A percentile compares a stretch with the other conserved stretches of the same genome.
phyloP scores from a whole-genome alignment of 2,888 invertebrate genomes.

The Cephus nigrinus region DNA sequence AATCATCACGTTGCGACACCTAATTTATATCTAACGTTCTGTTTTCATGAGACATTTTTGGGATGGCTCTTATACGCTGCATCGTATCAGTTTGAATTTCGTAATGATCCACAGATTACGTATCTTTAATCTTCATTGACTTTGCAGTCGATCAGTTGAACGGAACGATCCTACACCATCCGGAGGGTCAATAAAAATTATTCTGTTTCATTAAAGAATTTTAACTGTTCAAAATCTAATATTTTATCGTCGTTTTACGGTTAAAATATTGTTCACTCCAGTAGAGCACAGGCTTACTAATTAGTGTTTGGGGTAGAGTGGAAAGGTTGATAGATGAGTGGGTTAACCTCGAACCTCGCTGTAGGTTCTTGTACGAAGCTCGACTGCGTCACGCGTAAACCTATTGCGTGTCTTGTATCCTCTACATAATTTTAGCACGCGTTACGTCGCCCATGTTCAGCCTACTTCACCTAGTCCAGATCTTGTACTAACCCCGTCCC shows the following conservation, averaged over 20 bases:
- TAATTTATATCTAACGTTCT: too few relatives aligned
- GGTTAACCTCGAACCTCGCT: slow-evolving; percentile 1
- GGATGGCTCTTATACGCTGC: too few relatives aligned
- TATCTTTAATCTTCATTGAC: not conserved
- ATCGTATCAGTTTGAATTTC: too few relatives aligned
- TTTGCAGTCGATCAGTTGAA: not conserved
- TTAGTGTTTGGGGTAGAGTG: not conserved
- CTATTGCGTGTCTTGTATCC: not conserved
- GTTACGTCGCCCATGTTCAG: not conserved
- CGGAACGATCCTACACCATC: not conserved
- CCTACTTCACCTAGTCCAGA: not conserved
- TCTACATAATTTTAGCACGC: not conserved
- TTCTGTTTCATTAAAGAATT: not conserved
- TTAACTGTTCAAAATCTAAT: not conserved
- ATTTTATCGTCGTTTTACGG: not conserved
- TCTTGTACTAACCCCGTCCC: not conserved
- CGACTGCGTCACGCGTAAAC: not conserved
- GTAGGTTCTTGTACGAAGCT: not conserved
- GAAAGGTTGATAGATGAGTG: slow-evolving; percentile 1
- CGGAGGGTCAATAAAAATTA: not conserved
- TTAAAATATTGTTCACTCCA: not conserved
- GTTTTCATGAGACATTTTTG: too few relatives aligned
- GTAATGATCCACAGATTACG: too few relatives aligned
- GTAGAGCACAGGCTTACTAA: not conserved
- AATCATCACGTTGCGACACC: too few relatives aligned